Conservation (phyloP, 2,113 vertebrate genomes). For the Tichodroma muraria region DNA sequence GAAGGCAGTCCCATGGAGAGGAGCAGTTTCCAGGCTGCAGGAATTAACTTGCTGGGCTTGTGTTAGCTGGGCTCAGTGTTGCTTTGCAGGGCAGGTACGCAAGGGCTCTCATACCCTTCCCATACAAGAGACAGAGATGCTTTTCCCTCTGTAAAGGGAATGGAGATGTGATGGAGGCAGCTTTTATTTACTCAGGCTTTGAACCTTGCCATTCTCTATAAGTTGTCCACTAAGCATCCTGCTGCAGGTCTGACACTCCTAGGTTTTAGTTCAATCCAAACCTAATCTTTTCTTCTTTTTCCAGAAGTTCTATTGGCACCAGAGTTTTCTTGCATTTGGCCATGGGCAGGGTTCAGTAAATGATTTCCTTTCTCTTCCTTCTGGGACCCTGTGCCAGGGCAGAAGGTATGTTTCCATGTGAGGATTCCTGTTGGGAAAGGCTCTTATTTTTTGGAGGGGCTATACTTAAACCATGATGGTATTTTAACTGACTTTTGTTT, state of each 20-base stretch:
- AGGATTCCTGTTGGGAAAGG: not conserved
- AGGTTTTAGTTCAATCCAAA: not conserved
- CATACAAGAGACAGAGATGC: not conserved
- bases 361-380: not conserved
- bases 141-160: not conserved
- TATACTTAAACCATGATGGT: not conserved
- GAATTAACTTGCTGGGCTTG: not conserved
- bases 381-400: not conserved
- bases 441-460: not conserved
- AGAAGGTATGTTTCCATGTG: not conserved
- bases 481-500: not conserved
- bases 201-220: not conserved
- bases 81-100: not conserved
- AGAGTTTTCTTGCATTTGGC: not conserved
- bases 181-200: not conserved
- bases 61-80: not conserved
- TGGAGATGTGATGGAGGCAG: not conserved
- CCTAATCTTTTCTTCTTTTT: slow-evolving; percentile 16
- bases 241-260: not conserved
- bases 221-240: not conserved
- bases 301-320: not conserved
- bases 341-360: not conserved
- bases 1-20: not conserved
- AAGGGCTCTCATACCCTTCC: not conserved
- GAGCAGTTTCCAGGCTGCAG: not conserved